A percentile compares a stretch with the other conserved stretches of the same genome.
Conservation (phyloP, 2,113 vertebrate genomes). For the Malaclemys terrapin region DNA sequence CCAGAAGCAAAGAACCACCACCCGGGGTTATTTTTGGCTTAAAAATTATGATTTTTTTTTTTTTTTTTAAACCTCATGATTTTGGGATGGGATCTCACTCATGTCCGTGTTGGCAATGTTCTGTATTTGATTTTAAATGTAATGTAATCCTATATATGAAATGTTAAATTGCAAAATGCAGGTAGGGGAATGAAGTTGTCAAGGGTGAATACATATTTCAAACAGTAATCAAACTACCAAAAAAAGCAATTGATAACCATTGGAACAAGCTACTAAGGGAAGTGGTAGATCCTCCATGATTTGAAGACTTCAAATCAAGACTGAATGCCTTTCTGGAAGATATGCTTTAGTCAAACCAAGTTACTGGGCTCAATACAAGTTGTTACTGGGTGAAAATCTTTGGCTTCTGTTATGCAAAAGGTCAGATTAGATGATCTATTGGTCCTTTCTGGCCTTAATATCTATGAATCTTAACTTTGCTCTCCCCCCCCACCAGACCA, state of each 20-base stretch:
- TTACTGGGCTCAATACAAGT: not conserved
- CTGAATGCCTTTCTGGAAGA: not conserved
- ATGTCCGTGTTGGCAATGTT: not conserved
- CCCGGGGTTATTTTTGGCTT: no score
- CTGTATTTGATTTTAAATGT: not conserved
- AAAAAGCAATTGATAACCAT: not conserved
- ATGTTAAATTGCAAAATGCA: not conserved
- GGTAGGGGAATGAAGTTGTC: accelerated
- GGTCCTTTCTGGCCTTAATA: constrained; percentile 18
- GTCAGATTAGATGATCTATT: not conserved
- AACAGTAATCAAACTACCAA: not conserved
- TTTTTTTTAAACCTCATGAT: not conserved
- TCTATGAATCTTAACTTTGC: not conserved
- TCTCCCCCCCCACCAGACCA: not conserved
- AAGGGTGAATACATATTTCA: not conserved
- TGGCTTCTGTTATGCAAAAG: not conserved
- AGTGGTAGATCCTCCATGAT: not conserved
- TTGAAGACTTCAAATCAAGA: not conserved
- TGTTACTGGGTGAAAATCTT: not conserved
- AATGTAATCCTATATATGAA: not conserved
- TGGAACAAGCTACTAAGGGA: not conserved
- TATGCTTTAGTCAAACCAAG: not conserved
- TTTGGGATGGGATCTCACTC: not conserved
- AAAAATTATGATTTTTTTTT: no score
- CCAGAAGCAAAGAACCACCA: not conserved